Percentiles rank a stretch among this genome's conserved stretches.
phyloP scores from a whole-genome alignment of 2,888 invertebrate species.

The Harpalus rubripes region DNA sequence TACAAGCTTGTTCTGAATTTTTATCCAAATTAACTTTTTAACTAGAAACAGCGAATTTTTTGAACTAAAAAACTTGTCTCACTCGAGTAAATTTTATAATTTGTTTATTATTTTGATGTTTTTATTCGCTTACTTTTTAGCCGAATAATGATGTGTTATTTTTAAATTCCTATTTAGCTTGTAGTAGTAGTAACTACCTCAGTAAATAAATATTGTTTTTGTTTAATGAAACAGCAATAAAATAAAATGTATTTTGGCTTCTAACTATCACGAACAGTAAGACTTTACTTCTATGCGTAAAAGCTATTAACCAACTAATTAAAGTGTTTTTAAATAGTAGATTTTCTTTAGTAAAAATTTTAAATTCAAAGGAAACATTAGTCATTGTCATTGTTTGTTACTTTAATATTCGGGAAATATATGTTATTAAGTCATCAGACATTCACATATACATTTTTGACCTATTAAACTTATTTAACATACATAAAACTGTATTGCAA shows the following conservation, averaged over 20 bases:
- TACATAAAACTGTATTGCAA: neutral
- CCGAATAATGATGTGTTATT: conserved; percentile 35
- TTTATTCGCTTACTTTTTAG: conserved; percentile 20
- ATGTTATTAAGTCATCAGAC: neutral
- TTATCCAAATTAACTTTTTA: neutral
- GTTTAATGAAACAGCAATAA: neutral
- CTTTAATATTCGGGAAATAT: neutral
- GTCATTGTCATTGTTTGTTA: neutral
- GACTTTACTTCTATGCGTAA: neutral
- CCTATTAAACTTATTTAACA: neutral
- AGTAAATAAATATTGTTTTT: neutral
- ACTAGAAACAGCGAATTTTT: neutral
- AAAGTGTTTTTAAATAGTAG: neutral
- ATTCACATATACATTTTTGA: neutral
- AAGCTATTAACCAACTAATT: neutral
- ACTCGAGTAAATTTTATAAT: conserved; percentile 34
- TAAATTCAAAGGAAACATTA: neutral
- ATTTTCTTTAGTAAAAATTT: neutral
- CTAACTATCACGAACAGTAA: neutral
- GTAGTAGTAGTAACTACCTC: neutral
- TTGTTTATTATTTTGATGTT: conserved; percentile 32
- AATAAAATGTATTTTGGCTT: too few species aligned
- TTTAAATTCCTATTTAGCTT: neutral
- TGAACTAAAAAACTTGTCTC: conserved; percentile 23
- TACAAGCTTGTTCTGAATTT: neutral